Conservation (phyloP, 2,113 vertebrate species). For the Onychostoma macrolepis region DNA sequence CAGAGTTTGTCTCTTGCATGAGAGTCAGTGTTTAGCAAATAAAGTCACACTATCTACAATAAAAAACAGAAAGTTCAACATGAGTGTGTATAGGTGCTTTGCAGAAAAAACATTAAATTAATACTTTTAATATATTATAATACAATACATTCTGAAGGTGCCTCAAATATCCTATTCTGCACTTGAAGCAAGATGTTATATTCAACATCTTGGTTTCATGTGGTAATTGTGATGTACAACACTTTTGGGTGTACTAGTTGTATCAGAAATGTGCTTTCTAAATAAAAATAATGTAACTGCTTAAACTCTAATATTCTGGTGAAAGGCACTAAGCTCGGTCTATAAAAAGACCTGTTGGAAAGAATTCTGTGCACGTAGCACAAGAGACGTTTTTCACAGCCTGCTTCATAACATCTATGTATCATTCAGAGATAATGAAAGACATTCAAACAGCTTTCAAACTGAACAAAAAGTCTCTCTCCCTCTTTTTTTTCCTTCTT, state of each 20-base stretch:
- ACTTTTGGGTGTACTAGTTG: neutral
- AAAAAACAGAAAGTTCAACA: neutral
- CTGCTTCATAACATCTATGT: neutral
- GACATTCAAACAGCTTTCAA: neutral
- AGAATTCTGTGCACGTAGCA: neutral
- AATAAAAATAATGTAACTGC: neutral
- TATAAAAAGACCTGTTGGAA: neutral
- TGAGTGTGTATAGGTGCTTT: too few species aligned
- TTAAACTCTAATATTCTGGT: neutral
- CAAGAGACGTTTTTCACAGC: constrained; percentile 12
- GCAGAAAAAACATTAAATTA: too few species aligned
- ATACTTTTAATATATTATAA: neutral
- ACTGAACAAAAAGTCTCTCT: constrained; percentile 32
- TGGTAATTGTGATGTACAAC: neutral
- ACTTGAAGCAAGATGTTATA: neutral
- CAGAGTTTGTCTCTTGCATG: neutral
- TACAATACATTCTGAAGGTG: neutral
- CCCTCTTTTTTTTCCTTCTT: constrained; percentile 13
- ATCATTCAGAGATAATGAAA: neutral
- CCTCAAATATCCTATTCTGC: neutral
- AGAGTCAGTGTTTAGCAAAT: neutral
- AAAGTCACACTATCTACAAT: neutral
- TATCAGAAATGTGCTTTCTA: neutral
- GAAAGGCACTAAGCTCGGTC: neutral
- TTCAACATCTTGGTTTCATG: neutral